Evolutionary conservation across 1,140 invertebrate genomes (phyloP), one percentile per base, ranked within the genome.

Genomic region (Cepaea nemoralis): DNA sequence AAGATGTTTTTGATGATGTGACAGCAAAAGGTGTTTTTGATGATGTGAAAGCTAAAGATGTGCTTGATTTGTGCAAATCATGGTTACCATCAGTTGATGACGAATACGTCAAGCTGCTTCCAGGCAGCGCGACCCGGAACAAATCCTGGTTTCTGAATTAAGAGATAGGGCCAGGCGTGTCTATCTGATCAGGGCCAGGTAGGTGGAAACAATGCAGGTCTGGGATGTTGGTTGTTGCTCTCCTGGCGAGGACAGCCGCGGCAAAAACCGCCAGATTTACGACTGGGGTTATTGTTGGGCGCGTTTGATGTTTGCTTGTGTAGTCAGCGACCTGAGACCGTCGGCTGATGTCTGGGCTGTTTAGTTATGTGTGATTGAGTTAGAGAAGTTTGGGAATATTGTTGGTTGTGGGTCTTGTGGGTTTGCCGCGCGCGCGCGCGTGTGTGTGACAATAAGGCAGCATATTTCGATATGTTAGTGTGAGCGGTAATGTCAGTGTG

Each of bases 201-300:
- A 74, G 50, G 48, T 27, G 27, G 71, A 74, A 74, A 74, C 71
- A 74, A 74, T 74, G 71, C 71, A 27, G 8, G 71, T 48, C 71
- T 74, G 71, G 42, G 24, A 74, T 74, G 48, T 50, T 74, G 42
- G 31, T 74, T 74, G 14, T 33, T 74, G 71, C 50, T 74, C 48
- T 74, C 71, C 50, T 12, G 14, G 1, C 71, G 71, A 50, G 10
- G 71, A 74, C 48, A 74, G 71, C 71, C 33, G 24, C 22, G 39
- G 33, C 2, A 27, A 31, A 74, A 74, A 50, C 27, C 42, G n/a
- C 22, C 6, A 31, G 35, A 70, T 70, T 70, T 70, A 70, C 37
- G 69, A 40, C 19, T 19, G 8, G 35, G 24, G 24, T 40, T 39
- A 6, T 8, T 39, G 22, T 70, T 70, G 12, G 37, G 19, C 3